phyloP scores from a whole-genome alignment of 1,140 invertebrate genomes.

The Leguminivora glycinivorella region DNA sequence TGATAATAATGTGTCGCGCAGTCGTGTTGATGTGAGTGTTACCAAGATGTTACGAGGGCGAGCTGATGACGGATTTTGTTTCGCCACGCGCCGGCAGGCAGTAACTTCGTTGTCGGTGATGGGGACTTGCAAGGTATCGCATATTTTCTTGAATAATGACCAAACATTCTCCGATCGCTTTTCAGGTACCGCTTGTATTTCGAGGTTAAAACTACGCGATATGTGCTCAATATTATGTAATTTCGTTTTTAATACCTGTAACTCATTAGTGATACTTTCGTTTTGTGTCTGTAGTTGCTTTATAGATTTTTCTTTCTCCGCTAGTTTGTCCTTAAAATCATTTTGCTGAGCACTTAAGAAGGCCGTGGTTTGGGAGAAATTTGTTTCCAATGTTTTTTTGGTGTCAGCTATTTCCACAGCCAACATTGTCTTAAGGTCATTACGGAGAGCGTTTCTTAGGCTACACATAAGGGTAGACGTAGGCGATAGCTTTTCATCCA shows the following conservation, averaged over 20 bases:
- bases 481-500: too few relatives aligned
- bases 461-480: too few relatives aligned
- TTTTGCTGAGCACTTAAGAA: not conserved
- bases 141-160: conserved; percentile 8
- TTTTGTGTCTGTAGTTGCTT: conserved; percentile 1
- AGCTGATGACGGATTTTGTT: not conserved
- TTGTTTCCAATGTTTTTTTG: not conserved
- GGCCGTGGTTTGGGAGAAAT: not conserved
- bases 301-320: not conserved
- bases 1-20: conserved; percentile 9
- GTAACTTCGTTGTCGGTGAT: not conserved
- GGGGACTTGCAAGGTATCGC: not conserved
- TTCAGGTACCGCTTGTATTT: conserved; percentile 22
- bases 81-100: conserved; percentile 28
- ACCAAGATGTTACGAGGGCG: conserved; percentile 26
- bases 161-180: not conserved
- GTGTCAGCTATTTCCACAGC: too few relatives aligned
- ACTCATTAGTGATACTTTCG: not conserved
- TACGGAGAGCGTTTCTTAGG: too few relatives aligned
- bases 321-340: not conserved
- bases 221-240: not conserved
- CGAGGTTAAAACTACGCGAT: conserved; percentile 9
- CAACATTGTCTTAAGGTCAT: too few relatives aligned
- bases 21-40: conserved; percentile 14
- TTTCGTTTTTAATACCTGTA: not conserved